Base-by-base conservation (phyloP, 1,140 invertebrate species). In the Drosophila carrolli region DNA sequence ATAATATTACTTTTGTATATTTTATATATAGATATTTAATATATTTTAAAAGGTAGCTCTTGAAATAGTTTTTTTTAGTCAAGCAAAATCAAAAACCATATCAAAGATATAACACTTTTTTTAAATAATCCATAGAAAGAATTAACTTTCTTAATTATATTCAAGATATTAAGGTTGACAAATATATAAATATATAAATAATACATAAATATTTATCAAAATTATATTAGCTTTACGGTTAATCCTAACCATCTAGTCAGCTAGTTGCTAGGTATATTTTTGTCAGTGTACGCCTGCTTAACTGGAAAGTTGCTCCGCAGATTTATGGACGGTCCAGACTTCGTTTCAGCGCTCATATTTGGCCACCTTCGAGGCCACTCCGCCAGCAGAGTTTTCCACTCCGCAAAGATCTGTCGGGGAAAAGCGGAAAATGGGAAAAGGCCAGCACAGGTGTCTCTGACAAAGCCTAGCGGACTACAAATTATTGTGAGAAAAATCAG, bases 401-500 rank as follows among this genome's bases (percentile, higher is more conserved):
- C 32, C 10, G 50, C 50, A 35, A 37, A 11, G 32, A 53, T 13
- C 47, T 43, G 38, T 35, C n/a, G 53, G 4, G 51, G 37, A 70
- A 63, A 59, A 61, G 40, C 16, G 41, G 61, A 67, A 67, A 66
- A 68, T 62, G 63, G 47, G 60, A 66, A 46, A 66, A 66, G 65
- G 41, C 67, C 53, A 16, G 47, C 59, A 50, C 83, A 88, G 83
- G 83, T 88, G 84, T 88, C 83, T 86, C 62, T 62, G 63, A 59
- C 60, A 84, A 72, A 83, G 74, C 81, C 82, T 77, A 88, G 67
- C 79, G 67, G 72, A 63, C 84, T 83, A 88, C 84, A 88, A 88
- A 89, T 89, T 88, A 88, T 88, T 88, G 83, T 88, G 83, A 83
- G 83, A 88, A 88, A 85, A 88, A 88, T 88, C 83, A 85, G 81